Percentiles rank a stretch among this genome's conserved stretches.
Conservation (phyloP, 2,113 vertebrate species). For the Empidonax alnorum region DNA sequence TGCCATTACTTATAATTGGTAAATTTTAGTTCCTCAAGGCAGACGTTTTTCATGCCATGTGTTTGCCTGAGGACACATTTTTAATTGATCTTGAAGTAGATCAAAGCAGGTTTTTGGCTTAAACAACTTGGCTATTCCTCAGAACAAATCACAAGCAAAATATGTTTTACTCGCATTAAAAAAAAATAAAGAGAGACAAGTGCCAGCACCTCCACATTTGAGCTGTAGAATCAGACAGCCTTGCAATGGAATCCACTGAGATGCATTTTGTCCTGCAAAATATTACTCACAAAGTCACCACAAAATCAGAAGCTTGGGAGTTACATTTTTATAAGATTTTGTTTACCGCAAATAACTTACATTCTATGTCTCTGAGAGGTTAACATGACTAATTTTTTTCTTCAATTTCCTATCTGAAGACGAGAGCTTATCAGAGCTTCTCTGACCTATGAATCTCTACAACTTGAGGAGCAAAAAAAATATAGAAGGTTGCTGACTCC, state of each 20-base stretch:
- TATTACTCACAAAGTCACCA: background rate
- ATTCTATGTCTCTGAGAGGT: background rate
- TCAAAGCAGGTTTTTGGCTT: constrained; percentile 31
- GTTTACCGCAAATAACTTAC: background rate
- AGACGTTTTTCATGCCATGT: background rate
- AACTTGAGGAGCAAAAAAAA: background rate
- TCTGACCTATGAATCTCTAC: background rate
- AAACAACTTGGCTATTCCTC: constrained; percentile 30
- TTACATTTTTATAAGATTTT: background rate
- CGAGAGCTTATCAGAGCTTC: background rate
- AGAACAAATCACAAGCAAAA: constrained; percentile 37
- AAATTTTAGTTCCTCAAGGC: background rate
- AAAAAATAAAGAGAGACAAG: background rate
- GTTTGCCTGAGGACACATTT: constrained; percentile 26
- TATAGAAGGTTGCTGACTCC: background rate
- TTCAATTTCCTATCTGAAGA: background rate
- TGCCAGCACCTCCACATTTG: background rate
- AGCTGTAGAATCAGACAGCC: background rate
- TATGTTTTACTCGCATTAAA: constrained; percentile 23
- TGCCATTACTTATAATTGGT: background rate
- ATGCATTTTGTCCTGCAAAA: background rate
- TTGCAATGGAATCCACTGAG: background rate
- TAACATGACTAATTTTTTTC: background rate
- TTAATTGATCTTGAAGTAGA: constrained; percentile 57
- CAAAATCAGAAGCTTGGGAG: background rate